Evolutionary conservation across 2,888 invertebrate genomes (phyloP).

Genomic region (Bombylius discolor): DNA sequence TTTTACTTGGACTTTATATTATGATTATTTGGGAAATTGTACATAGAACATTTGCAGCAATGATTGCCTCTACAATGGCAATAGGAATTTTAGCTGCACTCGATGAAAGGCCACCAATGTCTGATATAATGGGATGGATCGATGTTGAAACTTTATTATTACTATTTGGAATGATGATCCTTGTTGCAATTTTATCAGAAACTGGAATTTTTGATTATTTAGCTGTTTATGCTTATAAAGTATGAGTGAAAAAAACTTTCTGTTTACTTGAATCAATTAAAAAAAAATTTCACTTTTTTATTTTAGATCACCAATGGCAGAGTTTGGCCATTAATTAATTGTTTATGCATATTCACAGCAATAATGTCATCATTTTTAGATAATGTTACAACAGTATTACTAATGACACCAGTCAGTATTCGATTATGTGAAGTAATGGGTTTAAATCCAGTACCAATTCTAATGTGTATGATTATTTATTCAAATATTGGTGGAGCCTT

Average conservation of each 20-base stretch:
- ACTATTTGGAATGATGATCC: slow-evolving; percentile 68
- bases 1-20: slow-evolving; percentile 61
- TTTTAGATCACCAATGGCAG: slow-evolving; percentile 52
- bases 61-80: slow-evolving; percentile 57
- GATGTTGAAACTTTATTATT: slow-evolving; percentile 57
- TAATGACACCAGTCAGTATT: slow-evolving; percentile 67
- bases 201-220: slow-evolving; percentile 68
- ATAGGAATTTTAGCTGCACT: slow-evolving; percentile 55
- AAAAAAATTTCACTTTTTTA: neutral
- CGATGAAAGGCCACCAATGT: slow-evolving; percentile 55
- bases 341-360: slow-evolving; percentile 55
- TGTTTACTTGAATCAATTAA: too few relatives aligned
- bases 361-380: slow-evolving; percentile 60
- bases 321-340: slow-evolving; percentile 61
- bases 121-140: slow-evolving; percentile 60
- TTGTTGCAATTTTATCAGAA: slow-evolving; percentile 63
- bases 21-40: slow-evolving; percentile 64
- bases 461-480: slow-evolving; percentile 79
- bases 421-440: slow-evolving; percentile 80
- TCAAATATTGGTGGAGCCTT: slow-evolving; percentile 85
- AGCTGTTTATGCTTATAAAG: slow-evolving; percentile 56
- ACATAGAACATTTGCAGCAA: slow-evolving; percentile 61
- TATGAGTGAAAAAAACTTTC: slow-evolving; percentile 21
- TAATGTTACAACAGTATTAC: slow-evolving; percentile 63
- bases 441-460: slow-evolving; percentile 72